These are phyloP conservation scores for Miichthys miiuy DNA, from an alignment of 2,797 vertebrate genomes.

Conservation along the genomic window DNA sequence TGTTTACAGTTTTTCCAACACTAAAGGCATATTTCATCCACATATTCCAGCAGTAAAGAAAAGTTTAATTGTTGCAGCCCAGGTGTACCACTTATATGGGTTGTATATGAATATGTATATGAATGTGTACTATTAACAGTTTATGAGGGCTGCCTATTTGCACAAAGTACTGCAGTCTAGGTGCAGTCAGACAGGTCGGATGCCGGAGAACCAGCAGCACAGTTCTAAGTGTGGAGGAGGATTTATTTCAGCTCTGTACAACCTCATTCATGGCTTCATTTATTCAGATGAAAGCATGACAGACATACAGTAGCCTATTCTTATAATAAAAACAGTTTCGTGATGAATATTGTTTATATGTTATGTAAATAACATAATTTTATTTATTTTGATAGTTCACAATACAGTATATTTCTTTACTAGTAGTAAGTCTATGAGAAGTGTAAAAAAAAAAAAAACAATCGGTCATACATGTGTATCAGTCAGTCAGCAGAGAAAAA, in stretches of 20 bases:
- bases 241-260: slow-evolving; percentile 74
- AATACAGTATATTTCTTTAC: slow-evolving; percentile 88
- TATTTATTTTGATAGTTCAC: slow-evolving; percentile 89
- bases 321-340: slow-evolving; percentile 70
- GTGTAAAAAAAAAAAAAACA: slow-evolving; percentile 56
- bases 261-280: slow-evolving; percentile 80
- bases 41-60: slow-evolving; percentile 46
- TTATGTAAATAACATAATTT: slow-evolving; percentile 88
- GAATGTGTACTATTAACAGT: slow-evolving; percentile 23
- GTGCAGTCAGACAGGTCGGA: slow-evolving; percentile 50
- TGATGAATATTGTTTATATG: slow-evolving; percentile 84
- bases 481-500: slow-evolving; percentile 52
- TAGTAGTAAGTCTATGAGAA: slow-evolving; percentile 70
- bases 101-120: neutral
- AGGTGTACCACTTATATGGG: slow-evolving; percentile 23
- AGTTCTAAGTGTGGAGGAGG: slow-evolving; percentile 34
- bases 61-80: slow-evolving; percentile 29
- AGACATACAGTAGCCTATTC: slow-evolving; percentile 83
- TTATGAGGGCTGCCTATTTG: slow-evolving; percentile 61
- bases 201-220: slow-evolving; percentile 77
- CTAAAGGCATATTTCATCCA: slow-evolving; percentile 47
- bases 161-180: slow-evolving; percentile 61
- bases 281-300: slow-evolving; percentile 79
- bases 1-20: slow-evolving; percentile 55
- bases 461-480: slow-evolving; percentile 61